Conservation (phyloP, 2,888 invertebrate species). For the Euspilapteryx auroguttella region DNA sequence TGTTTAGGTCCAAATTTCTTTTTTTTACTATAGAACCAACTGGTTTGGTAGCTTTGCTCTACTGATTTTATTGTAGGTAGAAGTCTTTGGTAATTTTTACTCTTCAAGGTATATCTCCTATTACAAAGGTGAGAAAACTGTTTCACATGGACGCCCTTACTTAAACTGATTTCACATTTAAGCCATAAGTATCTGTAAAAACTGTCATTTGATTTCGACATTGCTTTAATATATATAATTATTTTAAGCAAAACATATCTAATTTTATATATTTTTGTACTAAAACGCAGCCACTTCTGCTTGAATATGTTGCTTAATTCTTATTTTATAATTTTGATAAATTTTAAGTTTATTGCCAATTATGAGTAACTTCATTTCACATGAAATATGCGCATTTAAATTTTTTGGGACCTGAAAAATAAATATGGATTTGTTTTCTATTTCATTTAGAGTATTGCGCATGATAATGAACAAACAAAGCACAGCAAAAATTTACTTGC, state of each 20-base stretch:
- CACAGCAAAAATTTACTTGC: too few species aligned
- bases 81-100: conserved; percentile 11
- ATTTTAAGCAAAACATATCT: not conserved
- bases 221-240: conserved; percentile 21
- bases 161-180: conserved; percentile 24
- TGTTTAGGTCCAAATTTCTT: conserved; percentile 19
- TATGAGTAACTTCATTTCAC: conserved; percentile 14
- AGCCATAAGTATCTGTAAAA: conserved; percentile 45
- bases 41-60: conserved; percentile 14
- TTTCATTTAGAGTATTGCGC: too few species aligned
- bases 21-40: conserved; percentile 19
- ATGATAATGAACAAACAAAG: too few species aligned
- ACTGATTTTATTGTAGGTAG: conserved; percentile 11
- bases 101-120: conserved; percentile 23
- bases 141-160: conserved; percentile 23
- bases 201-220: conserved; percentile 51
- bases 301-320: too few species aligned
- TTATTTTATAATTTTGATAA: too few species aligned
- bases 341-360: too few species aligned
- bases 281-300: too few species aligned
- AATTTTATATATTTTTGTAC: too few species aligned
- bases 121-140: conserved; percentile 21
- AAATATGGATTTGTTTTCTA: conserved; percentile 12
- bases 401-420: conserved; percentile 30
- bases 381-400: conserved; percentile 47